Evolutionary conservation across 2,113 vertebrate species (phyloP), one percentile per base, ranked within the genome.

Genomic region (Collichthys lucidus): DNA sequence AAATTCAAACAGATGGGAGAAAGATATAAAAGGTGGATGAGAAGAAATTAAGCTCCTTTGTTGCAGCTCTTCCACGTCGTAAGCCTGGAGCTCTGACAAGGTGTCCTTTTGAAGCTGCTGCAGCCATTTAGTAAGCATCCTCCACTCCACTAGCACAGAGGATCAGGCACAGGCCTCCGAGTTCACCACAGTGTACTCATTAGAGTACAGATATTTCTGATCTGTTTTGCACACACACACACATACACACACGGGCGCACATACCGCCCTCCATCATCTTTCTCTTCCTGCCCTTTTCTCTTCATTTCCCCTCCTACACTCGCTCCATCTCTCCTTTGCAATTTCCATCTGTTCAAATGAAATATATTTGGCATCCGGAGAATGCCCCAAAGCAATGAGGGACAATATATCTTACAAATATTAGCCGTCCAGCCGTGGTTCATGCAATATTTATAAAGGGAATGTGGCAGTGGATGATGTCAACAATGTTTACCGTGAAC

Each of bases 391-490:
- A 93, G 93, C 93, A 84, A 85, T 62, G 74, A 89, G 78, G 88
- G 85, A 93, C 89, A 91, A 94, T 94, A 93, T 88, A 93, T 94
- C 93, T 94, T 91, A 93, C 89, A 92, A 94, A 93, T 91, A 93
- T 93, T 91, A 91, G 91, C 85, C 78, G 77, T 90, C 90, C 86
- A 76, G 84, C 73, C 72, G 1, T 56, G 83, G 80, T 82, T 93
- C 89, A 93, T 94, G 90, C 84, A 93, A 95, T 92, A 95, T 94
- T 93, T 90, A 95, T 93, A 85, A 91, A 80, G 76, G 70, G 67
- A 88, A 81, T 89, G 78, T 90, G 86, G 80, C 83, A 85, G 88
- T 88, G 85, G 86, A 73, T 76, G 91, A 84, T 92, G 87, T 91
- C 90, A 89, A 86, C 84, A 82, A 67, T 92, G 87, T 86, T 92